Evolutionary conservation across 2,797 vertebrate genomes (phyloP).

Genomic region (Chelidonichthys spinosus): DNA sequence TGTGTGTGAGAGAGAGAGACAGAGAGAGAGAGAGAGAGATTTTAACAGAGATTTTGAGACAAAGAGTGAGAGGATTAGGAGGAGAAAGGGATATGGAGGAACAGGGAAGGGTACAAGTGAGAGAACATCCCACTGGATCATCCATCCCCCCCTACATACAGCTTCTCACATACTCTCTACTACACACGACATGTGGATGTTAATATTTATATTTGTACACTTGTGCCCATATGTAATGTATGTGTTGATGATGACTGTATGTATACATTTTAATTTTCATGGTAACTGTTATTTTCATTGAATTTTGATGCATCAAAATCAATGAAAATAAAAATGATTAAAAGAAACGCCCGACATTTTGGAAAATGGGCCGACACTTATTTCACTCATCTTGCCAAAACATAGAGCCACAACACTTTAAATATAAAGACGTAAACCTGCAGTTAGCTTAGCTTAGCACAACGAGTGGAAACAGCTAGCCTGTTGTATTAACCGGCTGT

Average conservation of each 20-base stretch:
- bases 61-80: constrained; percentile 67
- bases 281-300: constrained; percentile 13
- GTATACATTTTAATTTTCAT: constrained; percentile 20
- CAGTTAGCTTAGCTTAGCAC: constrained; percentile 4
- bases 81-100: constrained; percentile 55
- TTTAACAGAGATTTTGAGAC: constrained; percentile 63
- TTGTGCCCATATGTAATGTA: background rate
- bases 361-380: too few species aligned
- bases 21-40: constrained; percentile 37
- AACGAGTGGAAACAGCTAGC: background rate
- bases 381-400: too few species aligned
- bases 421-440: background rate
- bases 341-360: background rate
- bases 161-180: constrained; percentile 20
- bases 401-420: too few species aligned
- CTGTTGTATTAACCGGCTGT: background rate
- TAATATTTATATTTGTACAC: background rate
- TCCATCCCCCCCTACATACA: constrained; percentile 34
- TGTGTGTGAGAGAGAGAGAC: constrained; percentile 12
- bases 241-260: background rate
- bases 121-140: constrained; percentile 52
- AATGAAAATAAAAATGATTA: too few species aligned
- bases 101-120: constrained; percentile 54
- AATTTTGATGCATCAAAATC: background rate
- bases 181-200: background rate